Percentiles rank a stretch among this genome's conserved stretches.
Evolutionary conservation across 1,140 invertebrate genomes (phyloP).

Genomic region (Pseudobourletiella spinata): DNA sequence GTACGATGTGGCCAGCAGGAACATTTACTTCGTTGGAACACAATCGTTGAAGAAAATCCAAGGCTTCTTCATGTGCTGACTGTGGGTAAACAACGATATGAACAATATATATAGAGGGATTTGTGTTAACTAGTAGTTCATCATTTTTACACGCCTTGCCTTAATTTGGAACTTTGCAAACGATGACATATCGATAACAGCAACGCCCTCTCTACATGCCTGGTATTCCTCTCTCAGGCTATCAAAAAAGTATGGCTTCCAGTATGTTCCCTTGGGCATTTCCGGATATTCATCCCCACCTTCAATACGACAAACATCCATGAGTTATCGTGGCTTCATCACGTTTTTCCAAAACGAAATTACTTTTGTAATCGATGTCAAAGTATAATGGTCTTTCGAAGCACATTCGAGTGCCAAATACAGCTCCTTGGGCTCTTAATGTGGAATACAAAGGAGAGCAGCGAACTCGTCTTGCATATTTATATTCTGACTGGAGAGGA

Average conservation of each 20-base stretch:
- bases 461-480: slow-evolving; percentile 78
- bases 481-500: slow-evolving; percentile 68
- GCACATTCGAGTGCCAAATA: slow-evolving; percentile 97
- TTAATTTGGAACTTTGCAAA: slow-evolving; percentile 95
- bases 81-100: slow-evolving; percentile 40
- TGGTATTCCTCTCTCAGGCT: slow-evolving; percentile 79
- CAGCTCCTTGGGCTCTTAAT: slow-evolving; percentile 80
- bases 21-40: slow-evolving; percentile 97
- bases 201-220: slow-evolving; percentile 86
- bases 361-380: slow-evolving; percentile 48
- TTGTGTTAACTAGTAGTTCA: background rate
- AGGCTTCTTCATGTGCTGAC: slow-evolving; percentile 77
- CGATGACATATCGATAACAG: slow-evolving; percentile 93
- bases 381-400: slow-evolving; percentile 96
- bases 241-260: slow-evolving; percentile 91
- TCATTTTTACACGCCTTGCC: no score
- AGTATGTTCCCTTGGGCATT: slow-evolving; percentile 39
- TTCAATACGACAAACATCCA: slow-evolving; percentile 6
- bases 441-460: slow-evolving; percentile 95
- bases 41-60: slow-evolving; percentile 81
- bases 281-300: slow-evolving; percentile 27
- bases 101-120: background rate
- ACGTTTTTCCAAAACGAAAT: no score
- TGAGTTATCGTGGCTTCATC: no score
- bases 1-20: slow-evolving; percentile 86